phyloP scores from a whole-genome alignment of 2,113 vertebrate genomes.

The Cottus gobio region DNA sequence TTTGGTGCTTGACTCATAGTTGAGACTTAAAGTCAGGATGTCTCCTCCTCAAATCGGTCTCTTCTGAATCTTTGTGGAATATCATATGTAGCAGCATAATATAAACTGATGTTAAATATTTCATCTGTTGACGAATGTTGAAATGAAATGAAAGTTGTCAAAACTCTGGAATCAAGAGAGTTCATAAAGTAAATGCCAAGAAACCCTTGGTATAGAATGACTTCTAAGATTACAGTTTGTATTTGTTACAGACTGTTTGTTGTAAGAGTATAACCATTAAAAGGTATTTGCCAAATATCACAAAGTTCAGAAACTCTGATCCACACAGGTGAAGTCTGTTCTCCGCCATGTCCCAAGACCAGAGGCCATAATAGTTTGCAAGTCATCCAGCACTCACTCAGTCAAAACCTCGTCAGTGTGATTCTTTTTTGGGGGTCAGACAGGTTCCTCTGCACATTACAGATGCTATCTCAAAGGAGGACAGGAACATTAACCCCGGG shows the following conservation, averaged over 20 bases:
- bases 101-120: not conserved
- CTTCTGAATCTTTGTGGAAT: not conserved
- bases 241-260: not conserved
- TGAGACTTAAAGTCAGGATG: not conserved
- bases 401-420: conserved; percentile 24
- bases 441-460: conserved; percentile 57
- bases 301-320: conserved; percentile 24
- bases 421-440: not conserved
- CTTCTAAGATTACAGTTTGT: not conserved
- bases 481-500: conserved; percentile 43
- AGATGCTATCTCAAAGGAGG: conserved; percentile 68
- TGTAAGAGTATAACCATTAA: not conserved
- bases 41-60: not conserved
- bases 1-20: not conserved
- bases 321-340: conserved; percentile 11
- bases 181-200: too few species aligned
- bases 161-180: too few species aligned
- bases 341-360: not conserved
- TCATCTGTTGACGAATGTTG: not conserved
- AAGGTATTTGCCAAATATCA: conserved; percentile 2
- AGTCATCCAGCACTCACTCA: conserved; percentile 22
- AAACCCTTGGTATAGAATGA: not conserved
- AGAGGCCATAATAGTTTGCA: not conserved
- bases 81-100: not conserved
- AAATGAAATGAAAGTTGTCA: too few species aligned